Evolutionary conservation across 2,797 vertebrate species (phyloP), one percentile per base, ranked within the genome.

Genomic region (Sternarchorhynchus goeldii): DNA sequence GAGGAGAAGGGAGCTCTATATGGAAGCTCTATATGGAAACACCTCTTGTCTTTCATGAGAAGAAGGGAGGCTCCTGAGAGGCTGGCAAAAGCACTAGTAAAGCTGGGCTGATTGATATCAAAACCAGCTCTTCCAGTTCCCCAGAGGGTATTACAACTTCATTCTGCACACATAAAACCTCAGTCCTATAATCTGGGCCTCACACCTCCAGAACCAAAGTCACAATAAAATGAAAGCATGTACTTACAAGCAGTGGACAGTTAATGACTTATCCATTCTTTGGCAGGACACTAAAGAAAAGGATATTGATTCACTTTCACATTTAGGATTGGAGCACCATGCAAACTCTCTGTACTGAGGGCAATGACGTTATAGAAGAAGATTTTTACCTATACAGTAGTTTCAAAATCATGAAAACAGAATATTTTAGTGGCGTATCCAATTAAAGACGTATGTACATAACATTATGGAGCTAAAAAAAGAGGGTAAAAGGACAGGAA

Each of bases 81-180:
- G 4, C 20, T 18, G 73, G 82, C 50, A 75, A 73, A 78, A 72
- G 31, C 21, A 64, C 65, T 63, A 21, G 58, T 66, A 41, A 58
- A 62, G 50, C 39, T 3, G 25, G 39, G 45, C 29, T 72, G 66
- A 58, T 73, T 29, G 57, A 86, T 86, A 81, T 84, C 62, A 73
- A 85, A 86, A 83, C 73, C 82, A 84, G 72, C 71, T 80, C 79
- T 31, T 73, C 17, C n/a, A 14, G 31, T 36, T 45, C 36, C 56
- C 56, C 56, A 57, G 16, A 57, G 25, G 10, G 45, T 18, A 41
- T 34, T 69, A 56, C 60, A 63, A 60, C 34, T 29, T 53, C 29
- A 70, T 69, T 39, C 69, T 20, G 56, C 39, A 67, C 57, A 32
- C 29, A 25, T 36, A 66, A 74, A 68, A 75, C 20, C 73, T 70